A percentile compares a stretch with the other conserved stretches of the same genome.
phyloP scores from a whole-genome alignment of 2,888 invertebrate species.

The Ashinkailepas kermadecensis region DNA sequence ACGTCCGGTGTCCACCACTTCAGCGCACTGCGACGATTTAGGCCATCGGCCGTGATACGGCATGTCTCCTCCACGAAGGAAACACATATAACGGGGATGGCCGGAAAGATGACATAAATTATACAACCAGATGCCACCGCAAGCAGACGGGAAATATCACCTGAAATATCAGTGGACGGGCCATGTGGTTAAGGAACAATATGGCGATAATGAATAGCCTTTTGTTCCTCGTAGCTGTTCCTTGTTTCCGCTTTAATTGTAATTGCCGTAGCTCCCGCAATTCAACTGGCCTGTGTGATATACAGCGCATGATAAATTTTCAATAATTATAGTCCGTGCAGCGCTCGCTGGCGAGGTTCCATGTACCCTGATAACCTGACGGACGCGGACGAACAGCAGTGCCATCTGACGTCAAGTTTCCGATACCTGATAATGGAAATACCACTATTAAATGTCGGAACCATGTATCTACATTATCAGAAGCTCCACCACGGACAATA shows the following conservation, averaged over 20 bases:
- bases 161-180: background rate
- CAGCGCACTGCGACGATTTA: background rate
- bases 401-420: no score
- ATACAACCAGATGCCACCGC: background rate
- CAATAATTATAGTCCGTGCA: background rate
- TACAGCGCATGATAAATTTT: conserved; percentile 15
- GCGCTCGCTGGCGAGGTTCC: no score
- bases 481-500: no score
- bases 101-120: background rate
- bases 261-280: conserved; percentile 9
- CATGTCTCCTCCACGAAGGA: background rate
- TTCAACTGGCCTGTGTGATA: background rate
- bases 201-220: conserved; percentile 13
- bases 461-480: no score
- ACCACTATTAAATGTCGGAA: no score
- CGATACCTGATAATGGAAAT: no score
- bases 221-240: background rate
- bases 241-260: conserved; percentile 23
- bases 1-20: background rate
- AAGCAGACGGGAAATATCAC: background rate
- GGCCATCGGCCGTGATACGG: background rate
- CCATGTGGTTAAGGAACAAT: conserved; percentile 8
- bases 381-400: no score
- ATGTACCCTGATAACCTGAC: no score
- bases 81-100: background rate